These are phyloP conservation scores for Trachelus tabidus DNA, from an alignment of 2,888 invertebrate genomes.

Conservation along the genomic window DNA sequence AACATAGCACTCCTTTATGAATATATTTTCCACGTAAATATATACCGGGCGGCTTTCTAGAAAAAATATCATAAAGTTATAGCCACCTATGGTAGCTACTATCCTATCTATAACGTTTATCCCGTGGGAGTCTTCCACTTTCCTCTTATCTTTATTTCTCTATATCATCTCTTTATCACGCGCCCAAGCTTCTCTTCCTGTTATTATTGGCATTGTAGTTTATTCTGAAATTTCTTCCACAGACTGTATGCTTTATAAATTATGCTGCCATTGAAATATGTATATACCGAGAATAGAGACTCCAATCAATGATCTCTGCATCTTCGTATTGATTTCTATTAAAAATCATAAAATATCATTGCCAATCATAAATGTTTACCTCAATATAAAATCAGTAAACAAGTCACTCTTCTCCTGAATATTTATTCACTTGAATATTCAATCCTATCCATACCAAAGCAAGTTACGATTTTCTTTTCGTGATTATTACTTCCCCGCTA, in stretches of 20 bases:
- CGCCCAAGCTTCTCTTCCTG: background rate
- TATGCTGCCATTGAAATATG: background rate
- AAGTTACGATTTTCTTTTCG: background rate
- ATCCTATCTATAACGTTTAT: background rate
- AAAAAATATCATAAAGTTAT: conserved; percentile 16
- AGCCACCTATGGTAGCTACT: background rate
- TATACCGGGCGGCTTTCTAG: conserved; percentile 14
- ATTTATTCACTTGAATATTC: background rate
- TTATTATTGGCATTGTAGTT: background rate
- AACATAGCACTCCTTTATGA: background rate
- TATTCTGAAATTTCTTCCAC: background rate
- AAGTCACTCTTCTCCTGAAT: background rate
- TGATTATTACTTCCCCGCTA: background rate
- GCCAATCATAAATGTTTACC: background rate
- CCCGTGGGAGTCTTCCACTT: background rate
- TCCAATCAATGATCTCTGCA: background rate
- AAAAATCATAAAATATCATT: background rate
- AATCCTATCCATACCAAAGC: background rate
- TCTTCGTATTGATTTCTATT: background rate
- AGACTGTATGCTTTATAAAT: background rate
- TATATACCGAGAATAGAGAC: too few species aligned
- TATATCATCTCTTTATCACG: conserved; percentile 2
- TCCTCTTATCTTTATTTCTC: background rate
- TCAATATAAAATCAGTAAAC: background rate
- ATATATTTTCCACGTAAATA: background rate